Percentiles rank a stretch among this genome's conserved stretches.
These are phyloP conservation scores for Cheilosia grossa DNA, from an alignment of 2,888 invertebrate species.

Conservation along the genomic window DNA sequence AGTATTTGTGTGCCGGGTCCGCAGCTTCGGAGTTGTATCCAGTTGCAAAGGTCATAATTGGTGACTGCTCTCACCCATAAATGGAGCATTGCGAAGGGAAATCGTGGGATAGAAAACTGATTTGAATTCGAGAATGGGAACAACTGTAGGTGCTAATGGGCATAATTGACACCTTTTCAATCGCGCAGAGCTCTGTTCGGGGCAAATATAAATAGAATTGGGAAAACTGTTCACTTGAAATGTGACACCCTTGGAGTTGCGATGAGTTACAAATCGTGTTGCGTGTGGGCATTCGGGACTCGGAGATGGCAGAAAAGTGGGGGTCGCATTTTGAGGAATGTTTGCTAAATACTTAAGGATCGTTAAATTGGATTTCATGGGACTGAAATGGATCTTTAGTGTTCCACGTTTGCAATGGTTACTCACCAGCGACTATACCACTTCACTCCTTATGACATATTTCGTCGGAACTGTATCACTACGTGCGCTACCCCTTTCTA, in stretches of 20 bases:
- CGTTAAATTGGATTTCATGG: no score
- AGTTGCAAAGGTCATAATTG: constrained; percentile 66
- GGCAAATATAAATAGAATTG: background rate
- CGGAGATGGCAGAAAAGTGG: background rate
- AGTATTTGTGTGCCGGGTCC: constrained; percentile 37
- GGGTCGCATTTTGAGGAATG: background rate
- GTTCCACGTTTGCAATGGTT: no score
- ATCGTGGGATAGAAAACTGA: constrained; percentile 71
- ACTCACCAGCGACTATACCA: no score
- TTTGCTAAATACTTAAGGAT: background rate
- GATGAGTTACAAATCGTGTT: background rate
- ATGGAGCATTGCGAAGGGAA: constrained; percentile 66
- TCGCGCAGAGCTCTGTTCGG: background rate
- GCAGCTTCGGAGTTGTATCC: constrained; percentile 15
- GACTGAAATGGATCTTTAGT: no score
- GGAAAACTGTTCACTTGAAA: background rate
- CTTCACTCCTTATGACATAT: no score
- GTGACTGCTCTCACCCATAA: constrained; percentile 62
- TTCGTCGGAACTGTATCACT: no score
- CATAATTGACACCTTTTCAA: constrained; percentile 64
- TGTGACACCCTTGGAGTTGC: background rate
- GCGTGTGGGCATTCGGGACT: background rate
- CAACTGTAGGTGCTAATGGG: constrained; percentile 59
- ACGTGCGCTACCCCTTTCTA: no score
- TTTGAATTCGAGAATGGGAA: constrained; percentile 56